phyloP scores from a whole-genome alignment of 37 sponge, comb jelly and placozoan genomes.

The Crambe crambe region DNA sequence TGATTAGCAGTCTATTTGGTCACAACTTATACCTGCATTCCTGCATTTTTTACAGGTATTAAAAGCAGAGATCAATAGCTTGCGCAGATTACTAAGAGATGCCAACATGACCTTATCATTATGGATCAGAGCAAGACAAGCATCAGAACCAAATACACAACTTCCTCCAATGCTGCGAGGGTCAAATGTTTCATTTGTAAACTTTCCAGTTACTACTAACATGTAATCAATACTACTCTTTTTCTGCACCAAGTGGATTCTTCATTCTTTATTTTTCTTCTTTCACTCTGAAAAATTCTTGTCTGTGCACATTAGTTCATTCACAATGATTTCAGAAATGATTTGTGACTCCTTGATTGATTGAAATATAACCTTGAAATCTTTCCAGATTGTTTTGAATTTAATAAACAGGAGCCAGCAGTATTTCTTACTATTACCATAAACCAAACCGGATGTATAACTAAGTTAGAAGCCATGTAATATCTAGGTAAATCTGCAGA shows the following conservation, averaged over 20 bases:
- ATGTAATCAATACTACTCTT: background rate
- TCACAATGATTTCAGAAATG: too few relatives aligned
- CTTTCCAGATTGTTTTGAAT: too few relatives aligned
- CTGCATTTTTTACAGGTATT: constrained; percentile 30
- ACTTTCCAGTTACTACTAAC: constrained; percentile 43
- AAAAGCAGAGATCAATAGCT: constrained; percentile 76
- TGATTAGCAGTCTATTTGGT: background rate
- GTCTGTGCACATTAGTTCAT: background rate
- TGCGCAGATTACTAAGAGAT: constrained; percentile 71
- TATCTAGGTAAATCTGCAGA: too few relatives aligned
- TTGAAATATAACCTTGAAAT: too few relatives aligned
- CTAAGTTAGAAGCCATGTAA: too few relatives aligned
- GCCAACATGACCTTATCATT: constrained; percentile 76
- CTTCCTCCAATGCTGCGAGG: constrained; percentile 69
- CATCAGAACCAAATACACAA: constrained; percentile 67
- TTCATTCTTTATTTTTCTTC: background rate
- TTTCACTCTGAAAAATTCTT: background rate
- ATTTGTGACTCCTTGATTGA: too few relatives aligned
- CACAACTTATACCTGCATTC: background rate
- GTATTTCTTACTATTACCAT: too few relatives aligned
- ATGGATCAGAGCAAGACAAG: constrained; percentile 80
- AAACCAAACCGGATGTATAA: too few relatives aligned
- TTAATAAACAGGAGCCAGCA: too few relatives aligned
- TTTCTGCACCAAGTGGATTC: background rate
- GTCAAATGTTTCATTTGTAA: constrained; percentile 84